Evolutionary conservation across 2,888 invertebrate genomes (phyloP).

Genomic region (Anagyrus pseudococci): DNA sequence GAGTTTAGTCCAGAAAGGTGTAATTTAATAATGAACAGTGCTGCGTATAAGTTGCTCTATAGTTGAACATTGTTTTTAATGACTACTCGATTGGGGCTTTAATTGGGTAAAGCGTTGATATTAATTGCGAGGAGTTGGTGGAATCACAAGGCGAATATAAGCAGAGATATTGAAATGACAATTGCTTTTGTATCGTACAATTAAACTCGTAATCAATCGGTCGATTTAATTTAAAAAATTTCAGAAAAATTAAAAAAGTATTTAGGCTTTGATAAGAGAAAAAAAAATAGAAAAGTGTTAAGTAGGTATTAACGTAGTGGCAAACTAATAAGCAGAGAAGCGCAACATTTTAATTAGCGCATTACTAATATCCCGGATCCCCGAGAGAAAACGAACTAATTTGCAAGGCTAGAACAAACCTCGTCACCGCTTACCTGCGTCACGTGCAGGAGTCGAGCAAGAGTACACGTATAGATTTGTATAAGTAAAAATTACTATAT

Average conservation of each 20-base stretch:
- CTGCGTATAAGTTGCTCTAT: no score
- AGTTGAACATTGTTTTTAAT: neutral
- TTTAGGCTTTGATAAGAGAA: neutral
- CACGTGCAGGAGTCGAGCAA: neutral
- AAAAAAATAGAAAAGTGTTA: neutral
- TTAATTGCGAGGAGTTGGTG: no score
- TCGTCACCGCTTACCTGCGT: neutral
- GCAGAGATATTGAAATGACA: neutral
- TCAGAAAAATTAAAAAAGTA: neutral
- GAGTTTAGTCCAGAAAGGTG: neutral
- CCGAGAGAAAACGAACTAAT: neutral
- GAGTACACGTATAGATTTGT: no score
- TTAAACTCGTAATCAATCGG: neutral
- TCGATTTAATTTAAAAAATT: slow-evolving; percentile 5
- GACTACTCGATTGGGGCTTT: neutral
- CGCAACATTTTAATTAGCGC: slow-evolving; percentile 12
- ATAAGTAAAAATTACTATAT: no score
- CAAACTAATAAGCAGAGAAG: slow-evolving; percentile 2
- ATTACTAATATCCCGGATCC: slow-evolving; percentile 8
- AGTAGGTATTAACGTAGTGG: no score
- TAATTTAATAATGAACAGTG: neutral
- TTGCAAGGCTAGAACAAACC: neutral
- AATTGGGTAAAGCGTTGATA: neutral
- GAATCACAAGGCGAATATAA: no score
- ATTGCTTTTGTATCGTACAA: no score